These are phyloP conservation scores for Papilio dardanus DNA, from an alignment of 1,140 invertebrate genomes.

Conservation along the genomic window DNA sequence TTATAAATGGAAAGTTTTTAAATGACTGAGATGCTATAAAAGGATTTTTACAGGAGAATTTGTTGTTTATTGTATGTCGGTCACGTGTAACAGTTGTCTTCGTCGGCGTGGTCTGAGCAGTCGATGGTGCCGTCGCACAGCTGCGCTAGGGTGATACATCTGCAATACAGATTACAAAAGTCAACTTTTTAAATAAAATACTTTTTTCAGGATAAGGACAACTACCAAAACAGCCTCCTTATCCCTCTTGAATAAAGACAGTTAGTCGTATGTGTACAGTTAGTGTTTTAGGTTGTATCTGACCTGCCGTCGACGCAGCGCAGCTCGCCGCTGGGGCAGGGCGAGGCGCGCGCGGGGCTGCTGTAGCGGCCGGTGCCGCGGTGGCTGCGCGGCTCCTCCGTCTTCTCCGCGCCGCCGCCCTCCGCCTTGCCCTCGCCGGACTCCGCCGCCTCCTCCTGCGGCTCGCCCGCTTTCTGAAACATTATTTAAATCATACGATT, in stretches of 20 bases:
- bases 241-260: no score
- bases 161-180: slow-evolving; percentile 23
- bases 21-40: slow-evolving; percentile 4
- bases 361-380: slow-evolving; percentile 34
- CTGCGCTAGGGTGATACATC: slow-evolving; percentile 84
- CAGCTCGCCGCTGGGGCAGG: slow-evolving; percentile 83
- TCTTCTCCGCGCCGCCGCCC: slow-evolving; percentile 37
- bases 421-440: slow-evolving; percentile 47
- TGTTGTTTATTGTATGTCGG: slow-evolving; percentile 11
- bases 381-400: slow-evolving; percentile 39
- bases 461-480: slow-evolving; percentile 54
- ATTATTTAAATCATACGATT: background rate
- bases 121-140: slow-evolving; percentile 85
- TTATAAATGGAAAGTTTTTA: slow-evolving; percentile 6
- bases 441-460: slow-evolving; percentile 42
- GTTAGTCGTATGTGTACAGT: no score
- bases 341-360: slow-evolving; percentile 63
- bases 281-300: no score
- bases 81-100: slow-evolving; percentile 83
- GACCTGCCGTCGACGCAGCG: slow-evolving; percentile 83
- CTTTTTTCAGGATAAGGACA: no score
- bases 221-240: no score
- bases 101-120: slow-evolving; percentile 85
- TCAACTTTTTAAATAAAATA: background rate
- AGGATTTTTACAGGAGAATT: background rate